Conservation (phyloP, 2,797 vertebrate genomes). For the Hipposideros larvatus region DNA sequence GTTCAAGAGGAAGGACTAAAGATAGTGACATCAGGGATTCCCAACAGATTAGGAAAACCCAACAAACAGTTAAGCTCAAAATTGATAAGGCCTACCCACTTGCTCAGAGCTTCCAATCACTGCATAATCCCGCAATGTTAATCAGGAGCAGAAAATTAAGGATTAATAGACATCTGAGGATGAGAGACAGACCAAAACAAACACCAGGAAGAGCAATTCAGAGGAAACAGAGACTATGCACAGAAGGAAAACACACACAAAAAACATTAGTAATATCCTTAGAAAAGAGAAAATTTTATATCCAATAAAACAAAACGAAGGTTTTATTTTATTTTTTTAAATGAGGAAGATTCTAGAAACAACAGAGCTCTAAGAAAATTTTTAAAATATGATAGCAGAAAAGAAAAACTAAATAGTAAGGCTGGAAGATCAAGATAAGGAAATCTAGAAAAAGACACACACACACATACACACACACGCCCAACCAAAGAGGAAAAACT, state of each 20-base stretch:
- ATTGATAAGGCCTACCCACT: background rate
- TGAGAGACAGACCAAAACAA: background rate
- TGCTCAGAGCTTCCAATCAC: conserved; percentile 9
- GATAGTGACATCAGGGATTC: background rate
- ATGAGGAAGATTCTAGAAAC: background rate
- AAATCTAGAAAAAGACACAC: background rate
- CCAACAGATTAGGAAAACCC: background rate
- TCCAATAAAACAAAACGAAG: background rate
- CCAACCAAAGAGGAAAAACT: background rate
- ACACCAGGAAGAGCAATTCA: background rate
- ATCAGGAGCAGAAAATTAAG: conserved; percentile 17
- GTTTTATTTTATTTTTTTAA: background rate
- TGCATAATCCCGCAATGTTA: background rate
- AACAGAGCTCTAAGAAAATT: background rate
- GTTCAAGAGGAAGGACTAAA: background rate
- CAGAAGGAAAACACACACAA: background rate
- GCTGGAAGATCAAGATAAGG: background rate
- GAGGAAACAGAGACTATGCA: background rate
- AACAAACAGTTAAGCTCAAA: background rate
- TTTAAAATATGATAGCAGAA: conserved; percentile 17
- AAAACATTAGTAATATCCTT: background rate
- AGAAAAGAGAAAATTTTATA: background rate
- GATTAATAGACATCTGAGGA: background rate
- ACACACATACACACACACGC: fast-evolving
- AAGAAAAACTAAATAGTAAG: conserved; percentile 15